Percentiles rank a stretch among this genome's conserved stretches.
These are phyloP conservation scores for Cricetomys ansorgei DNA, from an alignment of 2,113 vertebrate genomes.

Conservation along the genomic window DNA sequence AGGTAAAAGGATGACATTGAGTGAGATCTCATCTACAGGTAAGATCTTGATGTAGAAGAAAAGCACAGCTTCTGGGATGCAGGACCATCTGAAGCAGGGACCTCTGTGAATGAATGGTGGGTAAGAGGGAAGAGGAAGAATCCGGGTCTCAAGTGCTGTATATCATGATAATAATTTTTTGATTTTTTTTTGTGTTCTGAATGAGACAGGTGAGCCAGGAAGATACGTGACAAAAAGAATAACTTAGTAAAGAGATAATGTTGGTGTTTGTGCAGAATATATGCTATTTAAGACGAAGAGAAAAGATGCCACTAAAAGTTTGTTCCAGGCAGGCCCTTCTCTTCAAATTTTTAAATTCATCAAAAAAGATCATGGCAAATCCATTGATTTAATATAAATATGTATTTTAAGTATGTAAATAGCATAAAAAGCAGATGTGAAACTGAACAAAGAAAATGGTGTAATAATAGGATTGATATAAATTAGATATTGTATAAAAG, in stretches of 20 bases:
- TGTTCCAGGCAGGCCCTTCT: not conserved
- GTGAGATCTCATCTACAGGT: not conserved
- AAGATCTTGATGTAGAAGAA: not conserved
- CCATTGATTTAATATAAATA: not conserved
- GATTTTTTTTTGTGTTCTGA: not conserved
- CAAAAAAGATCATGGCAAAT: not conserved
- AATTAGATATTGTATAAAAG: not conserved
- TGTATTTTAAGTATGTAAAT: not conserved
- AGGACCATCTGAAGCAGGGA: no score
- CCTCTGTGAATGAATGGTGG: not conserved
- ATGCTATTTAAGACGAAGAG: not conserved
- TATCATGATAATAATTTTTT: not conserved
- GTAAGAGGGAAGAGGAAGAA: not conserved
- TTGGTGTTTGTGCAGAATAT: not conserved
- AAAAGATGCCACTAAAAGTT: not conserved
- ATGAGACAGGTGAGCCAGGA: not conserved
- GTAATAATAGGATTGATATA: not conserved
- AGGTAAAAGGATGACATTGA: not conserved
- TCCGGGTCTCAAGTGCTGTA: not conserved
- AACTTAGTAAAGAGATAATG: not conserved
- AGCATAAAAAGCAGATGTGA: not conserved
- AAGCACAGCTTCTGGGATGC: not conserved
- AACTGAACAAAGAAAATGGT: not conserved
- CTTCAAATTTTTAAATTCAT: not conserved
- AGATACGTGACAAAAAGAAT: not conserved